Evolutionary conservation across 2,113 vertebrate genomes (phyloP), one percentile per base, ranked within the genome.

Genomic region (Sprattus sprattus): DNA sequence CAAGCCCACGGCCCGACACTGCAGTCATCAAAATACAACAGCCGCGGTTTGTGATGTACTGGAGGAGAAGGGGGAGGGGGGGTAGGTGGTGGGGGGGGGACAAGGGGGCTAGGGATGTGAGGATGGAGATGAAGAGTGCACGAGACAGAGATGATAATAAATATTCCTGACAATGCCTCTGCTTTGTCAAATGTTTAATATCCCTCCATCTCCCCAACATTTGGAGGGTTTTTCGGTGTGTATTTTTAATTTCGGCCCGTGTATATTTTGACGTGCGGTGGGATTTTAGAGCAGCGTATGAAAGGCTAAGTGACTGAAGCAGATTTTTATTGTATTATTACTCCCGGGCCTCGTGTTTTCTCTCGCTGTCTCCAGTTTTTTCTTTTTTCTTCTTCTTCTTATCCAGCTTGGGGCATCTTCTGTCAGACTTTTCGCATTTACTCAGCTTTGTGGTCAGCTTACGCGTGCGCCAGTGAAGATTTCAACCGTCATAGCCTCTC

Each of bases 21-120:
- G 88, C 87, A 84, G 87, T 90, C 88, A 25, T 93, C 92, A 93
- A 93, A 93, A 92, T 90, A 93, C 86, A 22, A 87, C 81, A 90
- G 91, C 88, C 91, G 86, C 83, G 52, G 82, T 83, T 86, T 87
- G 82, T 85, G 89, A 88, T 60, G 83, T 85, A 71, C 86, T 50
- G 86, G 89, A 16, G 82, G 32, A 85, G 83, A 87, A 32, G 83
- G 20, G 60, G 22, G 67, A 50, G 0, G 50, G 57, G 25, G 64
- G 13, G 25, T n/a, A n/a, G n/a, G n/a, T n/a, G n/a, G n/a, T n/a
- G 83, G 20, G 60, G 67, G 71, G 32, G 71, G 32, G 28, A 16
- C 6, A 28, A 8, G n/a, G 32, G n/a, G 22, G 64, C 6, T 25
- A 28, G 71, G 71, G 4, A 32, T 11, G 28, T 15, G 39, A 1